Conservation (phyloP, 2,113 vertebrate genomes). For the Tauraco erythrolophus region DNA sequence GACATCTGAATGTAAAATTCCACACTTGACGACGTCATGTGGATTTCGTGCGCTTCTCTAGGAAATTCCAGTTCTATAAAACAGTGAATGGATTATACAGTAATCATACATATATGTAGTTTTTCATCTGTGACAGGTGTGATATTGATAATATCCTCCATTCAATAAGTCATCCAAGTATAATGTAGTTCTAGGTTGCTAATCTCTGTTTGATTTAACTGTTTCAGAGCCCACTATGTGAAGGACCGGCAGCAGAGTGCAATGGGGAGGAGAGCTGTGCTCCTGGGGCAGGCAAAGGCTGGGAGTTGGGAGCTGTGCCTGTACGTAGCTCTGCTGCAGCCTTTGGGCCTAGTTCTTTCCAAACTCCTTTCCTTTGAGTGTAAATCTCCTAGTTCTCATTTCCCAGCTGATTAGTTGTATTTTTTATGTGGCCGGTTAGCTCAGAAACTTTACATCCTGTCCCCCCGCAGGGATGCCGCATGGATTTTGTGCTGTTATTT, state of each 20-base stretch:
- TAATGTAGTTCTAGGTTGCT: constrained; percentile 2
- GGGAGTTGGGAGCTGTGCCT: not conserved
- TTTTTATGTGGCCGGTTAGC: not conserved
- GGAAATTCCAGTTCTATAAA: constrained; percentile 13
- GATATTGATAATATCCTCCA: constrained; percentile 16
- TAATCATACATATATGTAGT: not conserved
- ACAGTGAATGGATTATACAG: not conserved
- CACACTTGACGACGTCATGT: not conserved
- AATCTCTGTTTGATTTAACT: constrained; percentile 19
- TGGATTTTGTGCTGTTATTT: not conserved
- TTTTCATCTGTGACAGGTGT: constrained; percentile 33
- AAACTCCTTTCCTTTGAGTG: not conserved
- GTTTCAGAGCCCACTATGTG: not conserved
- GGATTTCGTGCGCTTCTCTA: not conserved
- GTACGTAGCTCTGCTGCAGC: not conserved
- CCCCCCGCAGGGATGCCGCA: rapidly evolving
- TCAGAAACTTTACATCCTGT: not conserved
- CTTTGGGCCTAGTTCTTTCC: not conserved
- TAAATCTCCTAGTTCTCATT: not conserved
- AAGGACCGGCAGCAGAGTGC: not conserved
- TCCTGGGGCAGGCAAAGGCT: not conserved
- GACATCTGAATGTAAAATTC: constrained; percentile 36
- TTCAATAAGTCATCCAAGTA: constrained; percentile 20
- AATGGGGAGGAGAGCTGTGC: not conserved
- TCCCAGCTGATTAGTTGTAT: not conserved